Evolutionary conservation across 2,113 vertebrate species (phyloP), one percentile per base, ranked within the genome.

Genomic region (Rafetus swinhoei): DNA sequence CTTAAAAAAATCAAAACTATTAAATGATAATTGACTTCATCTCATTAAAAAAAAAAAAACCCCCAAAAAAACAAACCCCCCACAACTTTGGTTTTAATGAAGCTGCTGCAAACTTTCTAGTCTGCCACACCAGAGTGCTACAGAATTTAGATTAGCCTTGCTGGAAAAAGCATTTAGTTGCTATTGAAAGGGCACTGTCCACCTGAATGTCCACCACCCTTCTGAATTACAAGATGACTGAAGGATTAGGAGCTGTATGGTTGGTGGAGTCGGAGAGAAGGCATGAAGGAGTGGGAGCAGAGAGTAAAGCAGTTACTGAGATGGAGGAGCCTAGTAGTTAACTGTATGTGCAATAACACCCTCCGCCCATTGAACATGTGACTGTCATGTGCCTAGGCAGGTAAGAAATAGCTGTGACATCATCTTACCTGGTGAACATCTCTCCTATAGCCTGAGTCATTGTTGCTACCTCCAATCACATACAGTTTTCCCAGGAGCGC

Each of bases 381-480:
- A 45, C 12, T 39, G 11, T 76, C 39, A 45, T 4, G 3, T 45
- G 22, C 13, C 35, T 22, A 3, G 32, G 21, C 86, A 85, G n/a
- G 83, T 18, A 35, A 52, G 91, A 7, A 72, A 11, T 3, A 45
- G 72, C 65, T 35, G 60, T 81, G 50, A 21, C n/a, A 0, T 1
- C 79, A 9, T 84, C 96, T 97, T 95, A 99, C 99, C 99, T 99
- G 99, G 82, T 99, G 98, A 86, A 99, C 99, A 3, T 99, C 99
- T 29, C 98, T 97, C 32, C 99, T 98, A 96, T 99, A 99, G 59
- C 99, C 98, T 0, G 98, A 98, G 14, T 99, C 98, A 0, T 99
- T 98, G 94, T 99, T 99, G 97, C 99, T 99, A 35, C 99, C 99
- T 5, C 99, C 99, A 0, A 99, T 98, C 54, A 99, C 98, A 2